phyloP scores from a whole-genome alignment of 2,113 vertebrate genomes.

The Gallinago jamesoni region DNA sequence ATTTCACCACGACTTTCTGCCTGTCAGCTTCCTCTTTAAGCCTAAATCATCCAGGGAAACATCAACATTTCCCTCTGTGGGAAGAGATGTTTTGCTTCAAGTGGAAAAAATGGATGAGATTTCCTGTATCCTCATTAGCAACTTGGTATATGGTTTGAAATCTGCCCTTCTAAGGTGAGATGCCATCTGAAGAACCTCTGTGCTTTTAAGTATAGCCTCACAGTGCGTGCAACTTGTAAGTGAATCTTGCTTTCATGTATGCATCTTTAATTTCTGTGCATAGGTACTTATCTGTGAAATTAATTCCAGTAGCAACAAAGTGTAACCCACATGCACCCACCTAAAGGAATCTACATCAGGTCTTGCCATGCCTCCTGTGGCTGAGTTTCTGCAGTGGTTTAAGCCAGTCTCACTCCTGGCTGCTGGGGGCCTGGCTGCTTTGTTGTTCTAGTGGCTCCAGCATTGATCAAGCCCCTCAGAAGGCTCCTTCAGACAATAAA shows the following conservation, averaged over 20 bases:
- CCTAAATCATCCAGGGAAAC: slow-evolving; percentile 14
- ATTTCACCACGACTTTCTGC: neutral
- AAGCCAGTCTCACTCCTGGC: neutral
- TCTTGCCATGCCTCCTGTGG: neutral
- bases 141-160: neutral
- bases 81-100: slow-evolving; percentile 44
- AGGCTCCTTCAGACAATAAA: neutral
- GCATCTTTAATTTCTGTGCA: slow-evolving; percentile 7
- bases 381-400: neutral
- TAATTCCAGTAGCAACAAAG: neutral
- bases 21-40: slow-evolving; percentile 38
- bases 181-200: neutral
- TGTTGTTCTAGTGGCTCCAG: neutral
- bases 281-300: neutral
- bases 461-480: neutral
- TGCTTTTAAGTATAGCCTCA: slow-evolving; percentile 24
- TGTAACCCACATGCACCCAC: neutral
- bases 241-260: slow-evolving; percentile 6
- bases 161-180: slow-evolving; percentile 35
- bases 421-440: neutral
- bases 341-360: neutral
- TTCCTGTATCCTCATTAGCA: slow-evolving; percentile 53
- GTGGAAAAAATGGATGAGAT: slow-evolving; percentile 47
- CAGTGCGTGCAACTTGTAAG: neutral
- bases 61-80: slow-evolving; percentile 33